phyloP scores from a whole-genome alignment of 2,888 invertebrate genomes.

The Escarpia spicata region DNA sequence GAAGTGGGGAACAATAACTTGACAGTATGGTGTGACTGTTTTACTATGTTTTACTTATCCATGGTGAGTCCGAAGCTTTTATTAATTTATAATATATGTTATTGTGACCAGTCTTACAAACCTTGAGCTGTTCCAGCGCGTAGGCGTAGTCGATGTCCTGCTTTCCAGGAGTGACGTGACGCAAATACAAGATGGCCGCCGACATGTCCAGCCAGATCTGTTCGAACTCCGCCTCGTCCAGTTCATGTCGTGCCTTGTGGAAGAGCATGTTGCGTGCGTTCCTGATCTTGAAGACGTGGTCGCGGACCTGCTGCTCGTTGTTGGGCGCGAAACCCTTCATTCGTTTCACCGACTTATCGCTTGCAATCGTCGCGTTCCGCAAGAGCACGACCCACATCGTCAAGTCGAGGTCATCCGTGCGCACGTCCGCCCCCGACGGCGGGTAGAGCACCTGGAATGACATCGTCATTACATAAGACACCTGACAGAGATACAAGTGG shows the following conservation, averaged over 20 bases:
- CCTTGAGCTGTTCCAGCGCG: not conserved
- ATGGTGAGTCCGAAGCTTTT: too few species aligned
- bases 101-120: not conserved
- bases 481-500: not conserved
- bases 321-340: not conserved
- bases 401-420: slow-evolving; percentile 17
- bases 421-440: not conserved
- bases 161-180: not conserved
- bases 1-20: too few species aligned
- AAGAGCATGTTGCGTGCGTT: slow-evolving; percentile 17
- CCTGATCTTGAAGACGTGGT: slow-evolving; percentile 18
- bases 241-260: slow-evolving; percentile 8
- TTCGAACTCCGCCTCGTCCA: not conserved
- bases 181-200: slow-evolving; percentile 20
- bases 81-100: not conserved
- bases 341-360: not conserved
- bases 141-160: not conserved
- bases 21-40: too few species aligned
- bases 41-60: too few species aligned
- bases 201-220: slow-evolving; percentile 3
- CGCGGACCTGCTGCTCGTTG: not conserved
- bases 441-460: not conserved
- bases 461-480: not conserved
- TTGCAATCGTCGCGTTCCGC: slow-evolving; percentile 6
- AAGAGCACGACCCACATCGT: slow-evolving; percentile 18